phyloP scores from a whole-genome alignment of 2,888 invertebrate species.

The Acrocera orbiculus region DNA sequence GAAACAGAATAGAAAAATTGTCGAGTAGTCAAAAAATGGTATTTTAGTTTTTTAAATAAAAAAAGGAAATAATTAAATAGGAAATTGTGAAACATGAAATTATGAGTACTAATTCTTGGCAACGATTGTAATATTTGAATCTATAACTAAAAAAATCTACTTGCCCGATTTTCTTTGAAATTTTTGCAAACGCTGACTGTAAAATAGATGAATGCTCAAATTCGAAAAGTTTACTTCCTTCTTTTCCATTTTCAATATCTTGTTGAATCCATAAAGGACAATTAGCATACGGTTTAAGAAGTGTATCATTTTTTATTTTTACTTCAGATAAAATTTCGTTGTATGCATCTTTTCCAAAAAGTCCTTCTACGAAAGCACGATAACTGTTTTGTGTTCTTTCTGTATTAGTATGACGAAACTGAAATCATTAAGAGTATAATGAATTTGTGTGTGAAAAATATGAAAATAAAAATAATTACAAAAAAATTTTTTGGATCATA shows the following conservation, averaged over 20 bases:
- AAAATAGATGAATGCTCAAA: too few relatives aligned
- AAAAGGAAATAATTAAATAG: too few relatives aligned
- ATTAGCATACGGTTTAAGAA: constrained; percentile 40
- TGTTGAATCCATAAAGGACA: constrained; percentile 43
- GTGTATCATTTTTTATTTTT: constrained; percentile 26
- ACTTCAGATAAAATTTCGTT: too few relatives aligned
- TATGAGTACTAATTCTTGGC: too few relatives aligned
- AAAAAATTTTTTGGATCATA: constrained; percentile 37
- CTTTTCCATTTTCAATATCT: constrained; percentile 29
- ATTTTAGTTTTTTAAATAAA: too few relatives aligned
- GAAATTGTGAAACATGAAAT: too few relatives aligned
- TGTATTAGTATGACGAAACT: constrained; percentile 44
- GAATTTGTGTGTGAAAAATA: not conserved
- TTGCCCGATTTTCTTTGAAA: too few relatives aligned
- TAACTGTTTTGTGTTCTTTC: constrained; percentile 44
- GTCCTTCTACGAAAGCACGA: constrained; percentile 41
- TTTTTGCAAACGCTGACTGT: too few relatives aligned
- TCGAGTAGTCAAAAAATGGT: too few relatives aligned
- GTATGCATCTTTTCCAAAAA: constrained; percentile 28
- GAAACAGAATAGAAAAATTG: too few relatives aligned
- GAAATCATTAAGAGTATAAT: constrained; percentile 18
- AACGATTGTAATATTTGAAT: too few relatives aligned
- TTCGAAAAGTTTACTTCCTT: constrained; percentile 20
- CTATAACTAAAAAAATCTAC: too few relatives aligned
- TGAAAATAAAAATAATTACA: constrained; percentile 27